These are phyloP conservation scores for Onthophagus taurus DNA, from an alignment of 1,140 invertebrate genomes.

Conservation along the genomic window DNA sequence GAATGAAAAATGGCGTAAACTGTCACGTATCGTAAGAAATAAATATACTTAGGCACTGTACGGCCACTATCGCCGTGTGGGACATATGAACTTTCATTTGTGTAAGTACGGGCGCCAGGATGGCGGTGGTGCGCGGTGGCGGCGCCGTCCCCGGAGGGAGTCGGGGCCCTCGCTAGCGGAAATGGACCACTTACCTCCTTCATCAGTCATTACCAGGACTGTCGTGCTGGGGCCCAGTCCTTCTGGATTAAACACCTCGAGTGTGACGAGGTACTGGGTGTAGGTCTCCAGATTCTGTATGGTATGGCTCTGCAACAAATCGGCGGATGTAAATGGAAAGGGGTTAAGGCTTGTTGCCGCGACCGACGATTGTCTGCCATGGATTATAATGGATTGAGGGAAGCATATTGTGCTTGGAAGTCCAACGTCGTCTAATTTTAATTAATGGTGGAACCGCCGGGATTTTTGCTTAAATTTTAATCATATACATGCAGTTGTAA, in stretches of 20 bases:
- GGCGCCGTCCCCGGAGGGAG: not conserved
- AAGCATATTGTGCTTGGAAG: too few relatives aligned
- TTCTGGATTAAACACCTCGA: conserved; percentile 69
- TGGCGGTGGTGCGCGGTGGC: not conserved
- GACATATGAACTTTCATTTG: not conserved
- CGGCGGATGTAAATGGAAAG: too few relatives aligned
- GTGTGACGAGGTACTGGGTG: conserved; percentile 64
- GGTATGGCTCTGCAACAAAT: conserved; percentile 53
- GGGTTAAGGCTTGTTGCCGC: too few relatives aligned
- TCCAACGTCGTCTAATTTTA: too few relatives aligned
- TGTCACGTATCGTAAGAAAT: too few relatives aligned
- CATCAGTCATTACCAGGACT: conserved; percentile 67
- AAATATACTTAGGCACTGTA: not conserved
- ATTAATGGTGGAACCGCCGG: too few relatives aligned
- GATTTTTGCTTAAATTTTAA: too few relatives aligned
- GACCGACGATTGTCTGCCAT: too few relatives aligned
- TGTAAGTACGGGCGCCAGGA: not conserved
- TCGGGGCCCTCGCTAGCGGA: not conserved
- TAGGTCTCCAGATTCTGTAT: conserved; percentile 61
- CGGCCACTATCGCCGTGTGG: not conserved
- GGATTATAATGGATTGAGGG: too few relatives aligned
- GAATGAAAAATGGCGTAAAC: too few relatives aligned
- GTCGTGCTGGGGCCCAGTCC: conserved; percentile 60
- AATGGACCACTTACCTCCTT: conserved; percentile 56
- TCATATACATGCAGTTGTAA: too few relatives aligned